phyloP scores from a whole-genome alignment of 2,888 invertebrate species.

The Rhabditoides inermis region DNA sequence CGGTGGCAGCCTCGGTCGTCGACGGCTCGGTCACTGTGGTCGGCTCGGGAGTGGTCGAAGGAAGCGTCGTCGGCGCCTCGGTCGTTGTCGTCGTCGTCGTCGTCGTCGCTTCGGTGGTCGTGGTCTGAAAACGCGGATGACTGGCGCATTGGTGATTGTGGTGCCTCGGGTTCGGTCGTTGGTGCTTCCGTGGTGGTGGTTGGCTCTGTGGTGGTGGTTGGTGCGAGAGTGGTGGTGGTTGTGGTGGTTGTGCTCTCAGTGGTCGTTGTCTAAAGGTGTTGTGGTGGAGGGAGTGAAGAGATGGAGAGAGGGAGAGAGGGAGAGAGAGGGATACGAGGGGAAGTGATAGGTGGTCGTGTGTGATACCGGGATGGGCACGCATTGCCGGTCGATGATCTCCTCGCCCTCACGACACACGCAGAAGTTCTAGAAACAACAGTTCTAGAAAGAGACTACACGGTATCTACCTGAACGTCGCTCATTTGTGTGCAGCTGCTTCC shows the following conservation, averaged over 20 bases:
- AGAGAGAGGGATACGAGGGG: no score
- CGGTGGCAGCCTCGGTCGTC: neutral
- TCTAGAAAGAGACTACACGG: neutral
- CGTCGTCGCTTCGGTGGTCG: slow-evolving; percentile 12
- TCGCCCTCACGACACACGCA: slow-evolving; percentile 29
- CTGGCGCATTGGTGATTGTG: neutral
- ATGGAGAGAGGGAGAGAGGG: no score
- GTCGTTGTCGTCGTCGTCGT: slow-evolving; percentile 16
- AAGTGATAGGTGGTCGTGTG: slow-evolving; percentile 7
- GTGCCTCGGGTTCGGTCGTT: no score
- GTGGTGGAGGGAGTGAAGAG: slow-evolving; percentile 13
- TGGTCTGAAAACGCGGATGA: slow-evolving; percentile 1
- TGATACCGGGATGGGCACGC: slow-evolving; percentile 10
- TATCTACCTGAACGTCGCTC: neutral
- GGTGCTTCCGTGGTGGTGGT: slow-evolving; percentile 2
- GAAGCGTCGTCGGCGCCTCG: slow-evolving; percentile 5
- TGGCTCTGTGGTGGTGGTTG: slow-evolving; percentile 7
- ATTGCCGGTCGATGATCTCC: slow-evolving; percentile 19
- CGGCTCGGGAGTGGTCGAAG: neutral
- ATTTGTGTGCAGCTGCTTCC: slow-evolving; percentile 27
- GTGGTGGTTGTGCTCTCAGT: slow-evolving; percentile 5
- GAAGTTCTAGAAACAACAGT: slow-evolving; percentile 15
- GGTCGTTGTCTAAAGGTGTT: slow-evolving; percentile 8
- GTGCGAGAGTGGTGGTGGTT: slow-evolving; percentile 15
- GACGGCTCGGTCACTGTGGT: slow-evolving; percentile 12